A percentile compares a stretch with the other conserved stretches of the same genome.
Evolutionary conservation across 2,113 vertebrate genomes (phyloP).

Genomic region (Epinephelus cyanopodus): DNA sequence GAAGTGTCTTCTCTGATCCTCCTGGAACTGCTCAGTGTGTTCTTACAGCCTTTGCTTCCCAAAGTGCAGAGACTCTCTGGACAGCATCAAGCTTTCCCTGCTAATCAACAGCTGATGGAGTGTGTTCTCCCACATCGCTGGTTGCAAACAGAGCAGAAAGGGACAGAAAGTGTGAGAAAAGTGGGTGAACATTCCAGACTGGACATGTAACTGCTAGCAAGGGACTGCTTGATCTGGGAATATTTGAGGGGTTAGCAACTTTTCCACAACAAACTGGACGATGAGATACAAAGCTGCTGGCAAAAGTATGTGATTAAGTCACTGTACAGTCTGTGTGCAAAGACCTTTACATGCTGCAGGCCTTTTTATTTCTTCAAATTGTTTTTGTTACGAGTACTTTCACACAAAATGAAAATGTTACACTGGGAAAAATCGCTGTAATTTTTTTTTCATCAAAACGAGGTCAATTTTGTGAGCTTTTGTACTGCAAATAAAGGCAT

Average conservation of each 20-base stretch:
- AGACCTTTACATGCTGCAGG: no score
- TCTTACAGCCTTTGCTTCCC: slow-evolving; percentile 37
- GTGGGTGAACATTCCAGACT: slow-evolving; percentile 61
- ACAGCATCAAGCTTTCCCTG: slow-evolving; percentile 51
- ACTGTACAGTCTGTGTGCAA: slow-evolving; percentile 15
- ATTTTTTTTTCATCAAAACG: no score
- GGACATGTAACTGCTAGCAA: slow-evolving; percentile 52
- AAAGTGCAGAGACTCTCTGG: slow-evolving; percentile 48
- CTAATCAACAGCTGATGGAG: slow-evolving; percentile 58
- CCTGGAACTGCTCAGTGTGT: slow-evolving; percentile 39
- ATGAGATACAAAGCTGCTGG: slow-evolving; percentile 6
- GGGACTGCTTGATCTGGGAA: slow-evolving; percentile 34
- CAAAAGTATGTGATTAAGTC: slow-evolving; percentile 15
- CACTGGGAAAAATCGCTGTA: no score
- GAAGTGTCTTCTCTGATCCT: slow-evolving; percentile 30
- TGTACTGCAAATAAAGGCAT: no score
- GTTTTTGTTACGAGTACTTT: no score
- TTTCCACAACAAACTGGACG: slow-evolving; percentile 31
- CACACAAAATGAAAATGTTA: no score
- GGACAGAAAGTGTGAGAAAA: slow-evolving; percentile 67
- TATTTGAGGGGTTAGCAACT: neutral
- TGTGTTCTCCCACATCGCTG: slow-evolving; percentile 1
- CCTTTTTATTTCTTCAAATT: no score
- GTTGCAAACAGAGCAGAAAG: slow-evolving; percentile 47
- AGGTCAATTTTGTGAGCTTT: no score